Evolutionary conservation across 2,888 invertebrate species (phyloP), one percentile per base, ranked within the genome.

Genomic region (Aphelenchoides bicaudatus): DNA sequence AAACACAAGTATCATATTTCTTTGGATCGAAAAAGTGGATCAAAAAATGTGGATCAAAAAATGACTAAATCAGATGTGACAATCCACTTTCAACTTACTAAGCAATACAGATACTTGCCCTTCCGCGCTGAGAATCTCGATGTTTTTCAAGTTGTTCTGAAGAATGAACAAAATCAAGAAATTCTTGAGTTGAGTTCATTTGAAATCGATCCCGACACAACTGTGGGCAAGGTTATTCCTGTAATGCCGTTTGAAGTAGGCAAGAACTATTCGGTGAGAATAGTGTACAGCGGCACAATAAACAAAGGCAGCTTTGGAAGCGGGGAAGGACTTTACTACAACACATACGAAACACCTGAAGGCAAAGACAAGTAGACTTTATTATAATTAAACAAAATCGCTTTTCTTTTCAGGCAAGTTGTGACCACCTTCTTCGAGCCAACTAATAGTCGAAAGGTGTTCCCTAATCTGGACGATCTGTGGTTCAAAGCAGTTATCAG

Each of bases 401-500:
- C 23, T 6, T 21, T n/a, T n/a, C n/a, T n/a, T 10, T n/a, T 19
- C 25, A 43, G 43, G 10, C 25, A 43, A 19, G 43, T 6, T 8
- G 23, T 43, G 10, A 21, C 6, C 23, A 43, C 43, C 10, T 43
- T 43, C 43, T n/a, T 43, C 16, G 16, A 6, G 10, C 43, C 43
- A 25, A 6, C 43, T 6, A 8, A 10, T n/a, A 25, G 21, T n/a
- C 43, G 43, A 6, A 21, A 43, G 25, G 43, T 43, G 16, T 43
- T 43, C 23, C 43, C 43, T 6, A 21, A 19, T 10, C 8, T 43
- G 16, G 43, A 43, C 43, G 43, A 43, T n/a, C 43, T 25, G 6
- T 6, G 8, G 8, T 43, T 43, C 23, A 43, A 43, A 43, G 16
- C 43, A 43, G n/a, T 43, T 8, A 21, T 43, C 25, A 8, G 8